Conservation (phyloP, 2,113 vertebrate genomes). For the Bos javanicus region DNA sequence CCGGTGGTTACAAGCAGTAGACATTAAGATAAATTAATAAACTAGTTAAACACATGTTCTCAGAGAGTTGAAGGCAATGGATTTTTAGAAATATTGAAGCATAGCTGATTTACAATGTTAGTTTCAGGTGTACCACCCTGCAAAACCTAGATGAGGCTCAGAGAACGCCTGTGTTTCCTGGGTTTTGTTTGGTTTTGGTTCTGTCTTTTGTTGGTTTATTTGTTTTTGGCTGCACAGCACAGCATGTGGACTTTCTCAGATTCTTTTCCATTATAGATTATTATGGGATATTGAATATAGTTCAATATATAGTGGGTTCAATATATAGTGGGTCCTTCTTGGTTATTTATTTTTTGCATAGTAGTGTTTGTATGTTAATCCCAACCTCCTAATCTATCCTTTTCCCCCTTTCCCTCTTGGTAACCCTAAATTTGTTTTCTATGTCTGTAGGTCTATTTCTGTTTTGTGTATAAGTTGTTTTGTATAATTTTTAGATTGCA, state of each 20-base stretch:
- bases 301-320: not conserved
- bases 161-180: not conserved
- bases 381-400: not conserved
- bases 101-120: not conserved
- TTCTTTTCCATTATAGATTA: not conserved
- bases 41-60: not conserved
- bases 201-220: not conserved
- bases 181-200: not conserved
- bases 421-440: not conserved
- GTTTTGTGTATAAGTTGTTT: not conserved
- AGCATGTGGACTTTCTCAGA: not conserved
- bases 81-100: not conserved
- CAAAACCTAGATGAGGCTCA: not conserved
- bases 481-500: not conserved
- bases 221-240: not conserved
- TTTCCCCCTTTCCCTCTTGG: not conserved
- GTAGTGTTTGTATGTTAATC: not conserved
- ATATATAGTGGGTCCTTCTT: not conserved
- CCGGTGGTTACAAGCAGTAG: rapidly evolving
- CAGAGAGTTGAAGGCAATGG: no score
- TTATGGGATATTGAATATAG: not conserved
- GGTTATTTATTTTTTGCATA: not conserved
- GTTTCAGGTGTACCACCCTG: not conserved
- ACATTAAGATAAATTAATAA: not conserved
- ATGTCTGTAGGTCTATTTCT: not conserved